Evolutionary conservation across 1,140 invertebrate genomes (phyloP), one percentile per base, ranked within the genome.

Genomic region (Drosophila bipectinata): DNA sequence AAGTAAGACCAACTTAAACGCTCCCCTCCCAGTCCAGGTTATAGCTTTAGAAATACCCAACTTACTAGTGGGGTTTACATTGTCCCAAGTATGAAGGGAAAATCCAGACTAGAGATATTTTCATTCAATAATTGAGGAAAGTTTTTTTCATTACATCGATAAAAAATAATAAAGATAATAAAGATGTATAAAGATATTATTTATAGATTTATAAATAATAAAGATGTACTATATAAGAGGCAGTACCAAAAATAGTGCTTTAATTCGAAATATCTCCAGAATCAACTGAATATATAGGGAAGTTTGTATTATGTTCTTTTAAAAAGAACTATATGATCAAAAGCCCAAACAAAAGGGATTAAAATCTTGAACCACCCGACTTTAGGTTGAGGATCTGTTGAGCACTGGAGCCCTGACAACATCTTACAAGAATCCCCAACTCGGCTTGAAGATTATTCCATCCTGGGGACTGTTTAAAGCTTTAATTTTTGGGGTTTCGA

Each of bases 1-100:
- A 73, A 73, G 49, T 73, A 51, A 73, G 73, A 52, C 71, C 34
- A 69, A 69, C 51, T 69, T 69, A 69, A 49, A 47, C 63, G 67
- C 44, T 52, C 26, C 66, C 41, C 18, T 18, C 49, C 52, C 26
- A 21, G 52, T 69, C 63, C 63, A 48, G 64, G 51, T 49, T 48
- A 57, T 57, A 34, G 44, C 44, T 7, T 14, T 69, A 56, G 52
- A 69, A 57, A 71, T 57, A 56, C 32, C 67, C 67, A 41, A 71
- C 32, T 30, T 32, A 18, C 21, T 18, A 9, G 24, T 18, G 64
- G 64, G 66, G 28, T 69, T 57, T 57, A 56, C 64, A 39, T 69
- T 30, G 26, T 48, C 6, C 34, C 51, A 24, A 48, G 66, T 37
- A 37, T 18, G 15, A 3, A 53, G 66, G 67, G 44, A 34, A 49